Evolutionary conservation across 1,140 invertebrate genomes (phyloP).

Genomic region (Drosophila miranda): DNA sequence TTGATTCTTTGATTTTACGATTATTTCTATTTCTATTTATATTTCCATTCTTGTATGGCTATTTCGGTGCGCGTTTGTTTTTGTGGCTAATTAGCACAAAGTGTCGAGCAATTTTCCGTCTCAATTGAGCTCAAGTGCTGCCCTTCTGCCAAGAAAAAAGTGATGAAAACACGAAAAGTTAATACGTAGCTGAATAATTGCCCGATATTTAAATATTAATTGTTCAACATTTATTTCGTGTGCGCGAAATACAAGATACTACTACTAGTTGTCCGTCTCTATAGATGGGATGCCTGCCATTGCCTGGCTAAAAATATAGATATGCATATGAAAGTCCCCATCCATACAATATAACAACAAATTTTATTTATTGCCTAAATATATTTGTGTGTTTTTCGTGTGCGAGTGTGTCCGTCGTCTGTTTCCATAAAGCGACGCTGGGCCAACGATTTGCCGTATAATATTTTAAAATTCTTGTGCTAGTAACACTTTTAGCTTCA

Average conservation of each 20-base stretch:
- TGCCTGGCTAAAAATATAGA: constrained; percentile 75
- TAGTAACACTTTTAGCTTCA: constrained; percentile 68
- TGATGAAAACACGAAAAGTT: constrained; percentile 60
- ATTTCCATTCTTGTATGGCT: constrained; percentile 19
- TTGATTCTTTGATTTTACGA: constrained; percentile 1
- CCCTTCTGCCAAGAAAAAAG: constrained; percentile 61
- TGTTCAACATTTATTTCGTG: constrained; percentile 66
- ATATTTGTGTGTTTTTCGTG: constrained; percentile 45
- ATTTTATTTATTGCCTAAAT: constrained; percentile 77
- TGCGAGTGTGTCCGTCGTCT: constrained; percentile 26
- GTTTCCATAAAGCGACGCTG: constrained; percentile 42
- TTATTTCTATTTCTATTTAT: constrained; percentile 19
- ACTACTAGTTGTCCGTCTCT: constrained; percentile 70
- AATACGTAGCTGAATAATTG: constrained; percentile 73
- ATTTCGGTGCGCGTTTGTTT: constrained; percentile 23
- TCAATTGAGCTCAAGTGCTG: constrained; percentile 46
- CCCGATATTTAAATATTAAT: constrained; percentile 73
- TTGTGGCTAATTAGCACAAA: constrained; percentile 60
- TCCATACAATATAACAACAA: constrained; percentile 69
- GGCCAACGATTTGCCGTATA: constrained; percentile 50
- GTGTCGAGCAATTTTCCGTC: constrained; percentile 67
- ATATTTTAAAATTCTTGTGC: constrained; percentile 64
- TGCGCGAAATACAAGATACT: constrained; percentile 51
- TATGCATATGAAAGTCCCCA: constrained; percentile 54
- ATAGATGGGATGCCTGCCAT: constrained; percentile 34